Evolutionary conservation across 2,113 vertebrate species (phyloP).

Genomic region (Tricholaema leucomelas): DNA sequence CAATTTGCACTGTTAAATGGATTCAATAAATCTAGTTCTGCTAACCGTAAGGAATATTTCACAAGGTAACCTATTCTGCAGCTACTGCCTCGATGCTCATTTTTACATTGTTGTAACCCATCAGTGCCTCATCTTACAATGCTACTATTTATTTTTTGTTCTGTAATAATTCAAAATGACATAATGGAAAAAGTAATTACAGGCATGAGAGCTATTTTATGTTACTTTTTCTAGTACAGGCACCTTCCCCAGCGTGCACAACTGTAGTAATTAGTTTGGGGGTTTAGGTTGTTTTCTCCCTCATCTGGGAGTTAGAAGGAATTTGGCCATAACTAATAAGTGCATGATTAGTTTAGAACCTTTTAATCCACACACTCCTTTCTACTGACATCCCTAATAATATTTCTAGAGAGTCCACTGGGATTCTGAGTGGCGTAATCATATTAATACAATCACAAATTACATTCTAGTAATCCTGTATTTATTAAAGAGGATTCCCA

Average conservation of each 20-base stretch:
- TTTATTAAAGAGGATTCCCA: conserved; percentile 49
- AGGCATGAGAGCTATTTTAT: conserved; percentile 1
- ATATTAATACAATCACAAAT: conserved; percentile 55
- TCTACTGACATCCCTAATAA: conserved; percentile 37
- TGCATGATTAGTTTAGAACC: conserved; percentile 50
- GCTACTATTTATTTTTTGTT: not conserved
- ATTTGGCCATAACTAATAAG: conserved; percentile 54
- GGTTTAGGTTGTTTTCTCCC: conserved; percentile 31
- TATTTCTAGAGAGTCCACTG: conserved; percentile 22
- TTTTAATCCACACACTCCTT: conserved; percentile 41
- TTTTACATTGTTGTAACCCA: not conserved
- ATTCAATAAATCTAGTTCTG: not conserved
- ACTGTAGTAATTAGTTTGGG: conserved; percentile 33
- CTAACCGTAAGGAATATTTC: conserved; percentile 1
- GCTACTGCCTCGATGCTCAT: not conserved
- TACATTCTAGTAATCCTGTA: conserved; percentile 35
- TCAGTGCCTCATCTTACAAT: not conserved
- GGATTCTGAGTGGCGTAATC: conserved; percentile 46
- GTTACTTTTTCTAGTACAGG: not conserved
- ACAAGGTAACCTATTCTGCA: not conserved
- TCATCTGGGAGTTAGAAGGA: conserved; percentile 6
- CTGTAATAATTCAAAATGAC: conserved; percentile 9
- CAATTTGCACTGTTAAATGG: not conserved
- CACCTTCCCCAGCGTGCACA: not conserved
- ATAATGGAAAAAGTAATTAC: conserved; percentile 40